Percentiles rank a stretch among this genome's conserved stretches.
Conservation (phyloP, 2,797 vertebrate genomes). For the Sebastes elongatus region DNA sequence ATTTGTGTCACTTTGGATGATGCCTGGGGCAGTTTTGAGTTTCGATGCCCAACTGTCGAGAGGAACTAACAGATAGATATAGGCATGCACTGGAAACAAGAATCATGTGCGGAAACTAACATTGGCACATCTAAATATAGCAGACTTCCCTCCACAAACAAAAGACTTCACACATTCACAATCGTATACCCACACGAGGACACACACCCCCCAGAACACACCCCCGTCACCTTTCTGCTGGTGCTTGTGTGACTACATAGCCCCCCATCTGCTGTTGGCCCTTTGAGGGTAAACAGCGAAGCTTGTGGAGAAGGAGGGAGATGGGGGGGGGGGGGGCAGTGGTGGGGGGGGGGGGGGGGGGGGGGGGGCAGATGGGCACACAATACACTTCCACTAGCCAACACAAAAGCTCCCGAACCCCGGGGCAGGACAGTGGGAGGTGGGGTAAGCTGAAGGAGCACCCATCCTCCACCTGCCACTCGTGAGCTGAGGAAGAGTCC, state of each 20-base stretch:
- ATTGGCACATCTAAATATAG: constrained; percentile 35
- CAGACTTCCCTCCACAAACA: constrained; percentile 33
- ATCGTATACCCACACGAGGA: not conserved
- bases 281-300: constrained; percentile 59
- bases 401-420: constrained; percentile 54
- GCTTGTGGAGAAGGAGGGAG: constrained; percentile 31
- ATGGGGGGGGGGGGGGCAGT: constrained; percentile 52
- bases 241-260: constrained; percentile 16
- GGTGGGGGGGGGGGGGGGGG: constrained; percentile 3
- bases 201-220: not conserved
- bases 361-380: constrained; percentile 67
- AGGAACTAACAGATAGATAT: not conserved
- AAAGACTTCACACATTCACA: constrained; percentile 19
- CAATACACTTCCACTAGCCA: constrained; percentile 61
- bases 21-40: no score
- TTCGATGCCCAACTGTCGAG: not conserved
- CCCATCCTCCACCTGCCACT: constrained; percentile 64
- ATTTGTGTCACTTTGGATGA: not conserved
- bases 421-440: constrained; percentile 32
- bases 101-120: constrained; percentile 6
- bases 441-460: constrained; percentile 3
- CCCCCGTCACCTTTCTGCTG: constrained; percentile 32
- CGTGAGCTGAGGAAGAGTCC: not conserved
- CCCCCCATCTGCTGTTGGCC: constrained; percentile 61
- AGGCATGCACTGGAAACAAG: not conserved